Evolutionary conservation across 2,888 invertebrate genomes (phyloP).

Genomic region (Metacarcinus magister): DNA sequence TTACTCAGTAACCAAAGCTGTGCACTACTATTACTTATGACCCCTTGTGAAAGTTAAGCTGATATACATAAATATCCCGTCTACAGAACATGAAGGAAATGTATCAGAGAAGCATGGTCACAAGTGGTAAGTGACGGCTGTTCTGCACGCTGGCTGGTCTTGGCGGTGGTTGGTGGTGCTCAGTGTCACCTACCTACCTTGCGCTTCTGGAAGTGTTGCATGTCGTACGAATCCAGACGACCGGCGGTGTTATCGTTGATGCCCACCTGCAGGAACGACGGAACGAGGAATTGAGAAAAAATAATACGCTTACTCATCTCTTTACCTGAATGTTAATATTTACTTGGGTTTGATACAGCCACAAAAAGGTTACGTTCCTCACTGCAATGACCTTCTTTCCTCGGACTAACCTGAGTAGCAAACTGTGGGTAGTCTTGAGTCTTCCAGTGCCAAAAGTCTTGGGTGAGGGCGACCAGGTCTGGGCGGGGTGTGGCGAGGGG

Average conservation of each 20-base stretch:
- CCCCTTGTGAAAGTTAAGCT: no score
- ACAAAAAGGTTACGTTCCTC: background rate
- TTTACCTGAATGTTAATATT: background rate
- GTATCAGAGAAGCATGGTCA: no score
- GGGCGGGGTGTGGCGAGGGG: constrained; percentile 63
- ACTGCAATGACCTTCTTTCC: background rate
- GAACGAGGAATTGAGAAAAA: background rate
- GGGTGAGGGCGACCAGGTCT: constrained; percentile 78
- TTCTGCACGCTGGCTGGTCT: no score
- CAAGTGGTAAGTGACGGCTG: background rate
- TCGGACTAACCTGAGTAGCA: constrained; percentile 83
- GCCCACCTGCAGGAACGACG: constrained; percentile 74
- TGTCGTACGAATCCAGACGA: constrained; percentile 74
- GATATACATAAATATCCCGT: no score
- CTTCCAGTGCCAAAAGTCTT: constrained; percentile 84
- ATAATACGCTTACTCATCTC: background rate
- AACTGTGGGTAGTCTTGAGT: constrained; percentile 84
- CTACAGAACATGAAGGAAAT: no score
- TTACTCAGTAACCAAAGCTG: background rate
- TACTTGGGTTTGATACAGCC: no score
- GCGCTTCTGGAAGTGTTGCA: constrained; percentile 66
- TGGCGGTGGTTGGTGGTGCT: background rate
- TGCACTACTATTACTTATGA: background rate
- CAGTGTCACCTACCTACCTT: constrained; percentile 74
- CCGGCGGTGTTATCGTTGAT: constrained; percentile 82